Conservation (phyloP, 2,888 invertebrate genomes). For the Cerceris rybyensis region DNA sequence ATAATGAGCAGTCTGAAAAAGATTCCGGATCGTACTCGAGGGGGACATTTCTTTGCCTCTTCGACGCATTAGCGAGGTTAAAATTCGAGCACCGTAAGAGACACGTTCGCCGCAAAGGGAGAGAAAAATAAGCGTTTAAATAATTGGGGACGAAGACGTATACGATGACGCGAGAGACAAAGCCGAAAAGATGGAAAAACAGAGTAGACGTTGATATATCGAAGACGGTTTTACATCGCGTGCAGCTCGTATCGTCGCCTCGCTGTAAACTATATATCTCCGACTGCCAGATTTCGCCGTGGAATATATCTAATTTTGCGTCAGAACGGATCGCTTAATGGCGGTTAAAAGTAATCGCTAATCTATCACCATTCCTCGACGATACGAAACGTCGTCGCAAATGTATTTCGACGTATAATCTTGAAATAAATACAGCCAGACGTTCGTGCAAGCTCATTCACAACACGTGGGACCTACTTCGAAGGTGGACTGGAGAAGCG, state of each 20-base stretch:
- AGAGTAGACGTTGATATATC: neutral
- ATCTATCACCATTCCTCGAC: neutral
- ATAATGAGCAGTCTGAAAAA: no score
- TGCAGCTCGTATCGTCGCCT: neutral
- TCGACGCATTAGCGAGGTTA: no score
- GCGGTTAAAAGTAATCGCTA: conserved; percentile 17
- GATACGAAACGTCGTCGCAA: neutral
- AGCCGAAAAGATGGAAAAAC: neutral
- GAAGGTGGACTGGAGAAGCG: no score
- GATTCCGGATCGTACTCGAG: no score
- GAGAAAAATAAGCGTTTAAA: neutral
- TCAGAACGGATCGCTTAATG: conserved; percentile 7
- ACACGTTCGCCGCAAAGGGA: no score
- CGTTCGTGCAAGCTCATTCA: no score
- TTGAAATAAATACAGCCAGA: no score
- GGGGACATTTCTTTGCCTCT: no score
- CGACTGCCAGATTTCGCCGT: neutral
- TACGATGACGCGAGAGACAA: neutral
- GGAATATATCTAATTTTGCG: neutral
- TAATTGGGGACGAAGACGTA: neutral
- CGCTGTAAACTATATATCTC: neutral
- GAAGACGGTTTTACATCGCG: neutral
- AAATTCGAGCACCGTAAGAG: no score
- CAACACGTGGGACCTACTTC: no score
- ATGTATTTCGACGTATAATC: neutral